Evolutionary conservation across 1,140 invertebrate genomes (phyloP).

Genomic region (Gyrodactylus bullatarudis): DNA sequence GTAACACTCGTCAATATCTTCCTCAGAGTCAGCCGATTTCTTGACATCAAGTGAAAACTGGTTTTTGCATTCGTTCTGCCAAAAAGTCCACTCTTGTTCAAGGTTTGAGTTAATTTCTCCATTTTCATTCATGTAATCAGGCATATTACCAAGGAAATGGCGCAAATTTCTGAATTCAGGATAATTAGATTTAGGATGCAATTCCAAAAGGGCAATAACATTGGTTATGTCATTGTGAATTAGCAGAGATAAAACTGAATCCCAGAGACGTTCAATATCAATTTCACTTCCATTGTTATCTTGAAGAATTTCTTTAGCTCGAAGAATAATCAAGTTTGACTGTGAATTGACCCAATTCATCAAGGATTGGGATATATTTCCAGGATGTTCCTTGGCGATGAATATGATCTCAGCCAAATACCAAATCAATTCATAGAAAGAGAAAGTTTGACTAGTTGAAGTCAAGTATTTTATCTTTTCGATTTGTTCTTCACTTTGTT

Average conservation of each 20-base stretch:
- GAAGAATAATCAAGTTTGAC: neutral
- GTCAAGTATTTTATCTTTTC: neutral
- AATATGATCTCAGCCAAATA: neutral
- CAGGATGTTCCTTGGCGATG: neutral
- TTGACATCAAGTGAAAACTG: neutral
- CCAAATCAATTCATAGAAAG: neutral
- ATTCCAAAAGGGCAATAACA: neutral
- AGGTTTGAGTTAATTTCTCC: no score
- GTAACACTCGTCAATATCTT: neutral
- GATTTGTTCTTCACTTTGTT: no score
- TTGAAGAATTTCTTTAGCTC: neutral
- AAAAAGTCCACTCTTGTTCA: neutral
- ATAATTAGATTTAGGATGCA: neutral
- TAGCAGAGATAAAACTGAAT: neutral
- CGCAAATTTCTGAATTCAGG: neutral
- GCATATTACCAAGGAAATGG: neutral
- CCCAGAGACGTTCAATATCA: neutral
- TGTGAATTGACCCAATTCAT: neutral
- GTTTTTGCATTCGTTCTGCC: neutral
- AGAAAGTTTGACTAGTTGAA: neutral
- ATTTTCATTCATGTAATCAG: neutral
- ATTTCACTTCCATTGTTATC: neutral
- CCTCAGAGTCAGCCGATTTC: neutral
- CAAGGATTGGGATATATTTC: neutral
- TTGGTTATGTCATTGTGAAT: neutral